Conservation (phyloP, 2,888 invertebrate species). For the Synanthedon tipuliformis region DNA sequence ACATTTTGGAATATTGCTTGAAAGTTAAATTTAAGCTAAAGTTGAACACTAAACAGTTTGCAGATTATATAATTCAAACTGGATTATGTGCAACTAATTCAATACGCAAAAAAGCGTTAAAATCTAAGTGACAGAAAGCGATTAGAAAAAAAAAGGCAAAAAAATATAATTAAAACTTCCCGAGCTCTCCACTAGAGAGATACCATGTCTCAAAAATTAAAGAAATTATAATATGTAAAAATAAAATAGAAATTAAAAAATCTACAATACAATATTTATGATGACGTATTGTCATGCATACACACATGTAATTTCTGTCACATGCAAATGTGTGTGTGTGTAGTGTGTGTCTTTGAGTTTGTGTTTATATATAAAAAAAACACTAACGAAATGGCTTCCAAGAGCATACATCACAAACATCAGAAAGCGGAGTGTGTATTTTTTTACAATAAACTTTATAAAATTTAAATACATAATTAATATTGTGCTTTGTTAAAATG, state of each 20-base stretch:
- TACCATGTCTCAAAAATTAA: conserved; percentile 19
- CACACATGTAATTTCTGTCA: conserved; percentile 51
- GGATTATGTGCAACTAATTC: conserved; percentile 30
- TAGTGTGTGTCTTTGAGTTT: not conserved
- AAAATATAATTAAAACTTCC: conserved; percentile 46
- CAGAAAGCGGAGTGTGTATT: conserved; percentile 5
- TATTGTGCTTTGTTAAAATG: conserved; percentile 31
- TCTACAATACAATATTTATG: conserved; percentile 18
- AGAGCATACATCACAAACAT: conserved; percentile 10
- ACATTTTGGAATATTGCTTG: too few species aligned
- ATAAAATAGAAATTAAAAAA: conserved; percentile 18
- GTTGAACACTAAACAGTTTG: conserved; percentile 7
- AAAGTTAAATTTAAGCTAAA: too few species aligned
- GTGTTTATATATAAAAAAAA: too few species aligned
- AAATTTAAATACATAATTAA: conserved; percentile 5
- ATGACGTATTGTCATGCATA: conserved; percentile 52
- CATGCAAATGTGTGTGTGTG: conserved; percentile 31
- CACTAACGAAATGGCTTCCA: conserved; percentile 4
- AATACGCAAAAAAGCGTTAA: conserved; percentile 28
- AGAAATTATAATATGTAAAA: conserved; percentile 19
- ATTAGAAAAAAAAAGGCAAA: conserved; percentile 13
- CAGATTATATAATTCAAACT: conserved; percentile 8
- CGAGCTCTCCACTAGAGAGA: conserved; percentile 70
- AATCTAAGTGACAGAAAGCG: conserved; percentile 54
- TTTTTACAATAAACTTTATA: not conserved